Evolutionary conservation across 2,888 invertebrate species (phyloP).

Genomic region (Pemphredon lugubris): DNA sequence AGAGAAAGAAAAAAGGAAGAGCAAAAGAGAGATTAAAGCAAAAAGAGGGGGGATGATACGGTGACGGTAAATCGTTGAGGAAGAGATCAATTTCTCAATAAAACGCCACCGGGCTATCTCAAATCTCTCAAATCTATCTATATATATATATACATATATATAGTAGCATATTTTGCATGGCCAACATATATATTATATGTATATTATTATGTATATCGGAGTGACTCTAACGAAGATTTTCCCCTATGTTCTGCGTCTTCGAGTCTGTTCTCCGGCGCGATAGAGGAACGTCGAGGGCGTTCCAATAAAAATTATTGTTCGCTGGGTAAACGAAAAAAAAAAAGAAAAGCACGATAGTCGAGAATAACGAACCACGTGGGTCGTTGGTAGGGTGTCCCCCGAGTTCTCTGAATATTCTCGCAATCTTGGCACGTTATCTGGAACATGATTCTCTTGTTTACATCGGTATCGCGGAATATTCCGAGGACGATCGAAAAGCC

Average conservation of each 20-base stretch:
- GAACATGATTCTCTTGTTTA: not conserved
- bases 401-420: conserved; percentile 11
- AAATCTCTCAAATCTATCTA: conserved; percentile 26
- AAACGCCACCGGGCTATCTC: conserved; percentile 79
- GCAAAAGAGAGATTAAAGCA: conserved; percentile 72
- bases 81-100: conserved; percentile 78
- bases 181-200: conserved; percentile 55
- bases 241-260: conserved; percentile 73
- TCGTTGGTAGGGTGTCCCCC: conserved; percentile 58
- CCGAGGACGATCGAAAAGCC: too few relatives aligned
- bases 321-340: conserved; percentile 1
- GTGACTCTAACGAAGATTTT: conserved; percentile 55
- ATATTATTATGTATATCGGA: conserved; percentile 47
- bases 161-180: conserved; percentile 74
- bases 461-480: too few relatives aligned
- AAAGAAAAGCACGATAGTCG: too few relatives aligned
- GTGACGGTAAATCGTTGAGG: conserved; percentile 59
- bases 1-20: conserved; percentile 3
- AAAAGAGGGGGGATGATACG: conserved; percentile 71
- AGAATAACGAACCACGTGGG: conserved; percentile 28
- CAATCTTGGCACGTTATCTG: not conserved
- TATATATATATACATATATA: conserved; percentile 48
- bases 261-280: conserved; percentile 60
- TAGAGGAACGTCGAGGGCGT: conserved; percentile 25
- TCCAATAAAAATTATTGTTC: conserved; percentile 2